Evolutionary conservation across 92 coral and sea anemone genomes (phyloP), one percentile per base, ranked within the genome.

Genomic region (Heteractis magnifica): DNA sequence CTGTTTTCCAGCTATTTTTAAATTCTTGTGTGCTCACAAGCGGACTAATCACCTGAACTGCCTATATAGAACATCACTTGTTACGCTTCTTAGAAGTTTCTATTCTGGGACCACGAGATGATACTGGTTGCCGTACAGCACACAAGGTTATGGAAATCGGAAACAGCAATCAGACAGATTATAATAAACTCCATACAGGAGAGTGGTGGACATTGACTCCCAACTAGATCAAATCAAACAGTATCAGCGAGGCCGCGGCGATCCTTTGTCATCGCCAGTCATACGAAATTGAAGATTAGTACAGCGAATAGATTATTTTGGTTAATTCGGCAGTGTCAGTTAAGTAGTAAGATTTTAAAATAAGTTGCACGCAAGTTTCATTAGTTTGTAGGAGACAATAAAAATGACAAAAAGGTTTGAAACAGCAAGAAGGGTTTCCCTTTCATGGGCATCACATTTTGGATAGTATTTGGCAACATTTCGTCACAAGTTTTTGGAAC

Each of bases 81-180:
- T 62, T 16, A 16, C 20, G 7, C 70, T 62, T 62, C 21, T 23
- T 18, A 5, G 26, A n/a, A 13, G 65, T 59, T 59, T 59, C 6
- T 62, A n/a, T 18, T 62, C 70, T 62, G 18, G 34, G 2, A 62
- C 70, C 70, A n/a, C 70, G 34, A 62, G 70, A 34, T 62, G 10
- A 18, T 62, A 62, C 20, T 68, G 73, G 49, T 48, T 26, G 49
- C 6, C 14, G 14, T 68, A 26, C 49, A 26, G 14, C 8, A 68
- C 73, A 68, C 73, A 21, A 48, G 73, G 73, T 68, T 68, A 68
- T 48, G 13, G 23, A 26, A 48, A 68, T 20, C 73, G 73, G 73
- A 68, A 23, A 68, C 10, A 68, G 49, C 18, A 10, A 20, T 68
- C 73, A 68, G 73, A 68, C 73, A 68, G 73, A 23, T 23, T 68